Evolutionary conservation across 2,113 vertebrate genomes (phyloP).

Genomic region (Malurus elegans): DNA sequence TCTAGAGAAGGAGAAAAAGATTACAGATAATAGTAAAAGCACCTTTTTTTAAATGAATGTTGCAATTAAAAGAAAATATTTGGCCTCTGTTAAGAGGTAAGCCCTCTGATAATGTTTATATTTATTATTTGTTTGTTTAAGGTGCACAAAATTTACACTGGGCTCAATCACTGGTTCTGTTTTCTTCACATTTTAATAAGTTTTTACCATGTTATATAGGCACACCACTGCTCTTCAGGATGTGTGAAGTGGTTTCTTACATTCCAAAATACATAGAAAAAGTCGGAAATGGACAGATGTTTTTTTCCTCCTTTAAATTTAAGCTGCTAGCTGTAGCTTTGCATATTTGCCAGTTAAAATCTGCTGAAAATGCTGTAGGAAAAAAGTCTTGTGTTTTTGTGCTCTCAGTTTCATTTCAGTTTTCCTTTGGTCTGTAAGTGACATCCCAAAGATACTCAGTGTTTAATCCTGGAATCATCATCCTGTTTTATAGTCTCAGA

Average conservation of each 20-base stretch:
- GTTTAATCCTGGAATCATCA: not conserved
- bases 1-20: not conserved
- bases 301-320: not conserved
- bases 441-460: accelerated
- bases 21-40: not conserved
- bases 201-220: not conserved
- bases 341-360: not conserved
- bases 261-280: not conserved
- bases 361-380: not conserved
- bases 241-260: not conserved
- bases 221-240: not conserved
- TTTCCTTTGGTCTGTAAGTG: not conserved
- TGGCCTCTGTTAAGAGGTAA: not conserved
- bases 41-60: not conserved
- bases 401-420: not conserved
- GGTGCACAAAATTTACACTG: not conserved
- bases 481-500: not conserved
- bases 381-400: not conserved
- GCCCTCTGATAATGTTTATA: not conserved
- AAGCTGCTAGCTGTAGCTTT: not conserved
- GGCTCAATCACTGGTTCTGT: not conserved
- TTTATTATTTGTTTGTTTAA: not conserved
- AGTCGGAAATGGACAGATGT: not conserved
- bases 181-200: not conserved
- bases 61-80: not conserved